Evolutionary conservation across 2,888 invertebrate species (phyloP).

Genomic region (Melieria crassipennis): DNA sequence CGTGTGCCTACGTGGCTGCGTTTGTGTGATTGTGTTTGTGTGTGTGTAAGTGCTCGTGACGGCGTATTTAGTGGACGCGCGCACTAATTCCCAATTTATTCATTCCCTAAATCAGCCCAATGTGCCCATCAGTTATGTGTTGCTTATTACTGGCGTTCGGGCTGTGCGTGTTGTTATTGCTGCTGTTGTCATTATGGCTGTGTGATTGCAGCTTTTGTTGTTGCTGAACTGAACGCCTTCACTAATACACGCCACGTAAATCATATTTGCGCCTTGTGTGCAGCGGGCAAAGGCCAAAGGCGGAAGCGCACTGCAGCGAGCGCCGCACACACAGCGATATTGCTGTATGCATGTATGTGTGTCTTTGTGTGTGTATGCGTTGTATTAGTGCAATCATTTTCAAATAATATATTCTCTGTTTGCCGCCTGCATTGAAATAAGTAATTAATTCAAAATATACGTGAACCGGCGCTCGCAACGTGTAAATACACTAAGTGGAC

Average conservation of each 20-base stretch:
- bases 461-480: slow-evolving; percentile 12
- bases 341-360: too few species aligned
- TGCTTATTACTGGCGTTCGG: background rate
- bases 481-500: slow-evolving; percentile 24
- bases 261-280: too few species aligned
- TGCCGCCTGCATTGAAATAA: slow-evolving; percentile 33
- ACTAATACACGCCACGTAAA: too few species aligned
- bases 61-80: too few species aligned
- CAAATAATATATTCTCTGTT: slow-evolving; percentile 37
- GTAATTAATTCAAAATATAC: slow-evolving; percentile 39
- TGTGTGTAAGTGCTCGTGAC: too few species aligned
- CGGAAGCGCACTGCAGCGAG: background rate
- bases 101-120: slow-evolving; percentile 11
- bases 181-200: background rate
- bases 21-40: too few species aligned
- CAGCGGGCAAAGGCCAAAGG: background rate
- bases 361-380: slow-evolving; percentile 14
- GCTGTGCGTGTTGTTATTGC: slow-evolving; percentile 6
- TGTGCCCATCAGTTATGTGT: slow-evolving; percentile 1
- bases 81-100: slow-evolving; percentile 10
- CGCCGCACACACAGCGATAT: too few species aligned
- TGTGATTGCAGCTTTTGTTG: too few species aligned
- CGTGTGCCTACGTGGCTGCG: too few species aligned
- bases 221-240: too few species aligned
- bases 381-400: slow-evolving; percentile 35